Percentiles rank a stretch among this genome's conserved stretches.
These are phyloP conservation scores for Macrosiphum euphorbiae DNA, from an alignment of 2,888 invertebrate genomes.

Conservation along the genomic window DNA sequence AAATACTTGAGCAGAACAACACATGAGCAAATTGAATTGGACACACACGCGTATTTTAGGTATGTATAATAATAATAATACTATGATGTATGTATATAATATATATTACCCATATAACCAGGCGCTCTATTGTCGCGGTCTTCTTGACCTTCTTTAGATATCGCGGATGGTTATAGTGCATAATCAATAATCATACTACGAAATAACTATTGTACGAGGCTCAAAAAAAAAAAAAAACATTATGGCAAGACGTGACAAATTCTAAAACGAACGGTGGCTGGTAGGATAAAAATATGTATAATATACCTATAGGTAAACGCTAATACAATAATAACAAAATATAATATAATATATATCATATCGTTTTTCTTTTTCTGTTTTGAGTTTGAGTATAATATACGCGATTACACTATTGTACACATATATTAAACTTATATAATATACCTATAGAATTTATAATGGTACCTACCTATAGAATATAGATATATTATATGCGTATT, in stretches of 20 bases:
- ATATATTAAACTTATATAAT: background rate
- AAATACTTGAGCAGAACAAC: background rate
- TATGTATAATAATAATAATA: background rate
- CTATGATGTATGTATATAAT: background rate
- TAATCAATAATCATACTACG: background rate
- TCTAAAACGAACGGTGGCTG: background rate
- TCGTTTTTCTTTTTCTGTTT: background rate
- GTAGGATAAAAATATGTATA: background rate
- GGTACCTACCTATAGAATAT: background rate
- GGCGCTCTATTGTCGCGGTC: background rate
- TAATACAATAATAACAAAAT: no score
- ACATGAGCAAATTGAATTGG: background rate
- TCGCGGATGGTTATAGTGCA: background rate
- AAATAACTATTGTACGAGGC: background rate
- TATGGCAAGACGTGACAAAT: conserved; percentile 4
- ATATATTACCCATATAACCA: background rate
- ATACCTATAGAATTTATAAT: background rate
- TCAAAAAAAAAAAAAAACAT: background rate
- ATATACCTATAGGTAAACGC: background rate
- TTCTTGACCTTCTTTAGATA: conserved; percentile 24
- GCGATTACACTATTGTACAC: background rate
- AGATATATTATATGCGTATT: background rate
- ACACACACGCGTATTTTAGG: background rate
- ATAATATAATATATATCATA: no score
- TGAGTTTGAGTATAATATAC: background rate